Evolutionary conservation across 2,888 invertebrate genomes (phyloP).

Genomic region (Drosophila melanosoma): DNA sequence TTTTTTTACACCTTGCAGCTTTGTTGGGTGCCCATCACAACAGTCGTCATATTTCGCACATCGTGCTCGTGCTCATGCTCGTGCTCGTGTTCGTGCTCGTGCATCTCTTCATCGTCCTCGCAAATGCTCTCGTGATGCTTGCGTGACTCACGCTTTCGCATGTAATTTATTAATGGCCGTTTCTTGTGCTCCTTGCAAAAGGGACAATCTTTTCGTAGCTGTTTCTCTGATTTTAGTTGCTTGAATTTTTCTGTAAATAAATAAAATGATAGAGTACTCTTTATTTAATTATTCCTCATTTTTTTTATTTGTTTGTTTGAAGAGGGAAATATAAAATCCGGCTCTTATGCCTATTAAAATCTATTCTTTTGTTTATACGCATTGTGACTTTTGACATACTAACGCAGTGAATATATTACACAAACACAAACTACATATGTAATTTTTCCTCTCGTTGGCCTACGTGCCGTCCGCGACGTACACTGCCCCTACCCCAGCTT

Average conservation of each 20-base stretch:
- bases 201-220: conserved; percentile 85
- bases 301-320: not conserved
- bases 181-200: conserved; percentile 86
- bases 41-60: conserved; percentile 50
- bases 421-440: not conserved
- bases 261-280: conserved; percentile 1
- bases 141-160: conserved; percentile 85
- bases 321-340: not conserved
- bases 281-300: not conserved
- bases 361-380: conserved; percentile 5
- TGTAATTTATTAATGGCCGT: conserved; percentile 85
- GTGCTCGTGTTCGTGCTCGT: conserved; percentile 83
- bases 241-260: conserved; percentile 80
- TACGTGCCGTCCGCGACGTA: conserved; percentile 51
- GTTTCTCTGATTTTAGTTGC: conserved; percentile 82
- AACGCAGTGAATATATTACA: not conserved
- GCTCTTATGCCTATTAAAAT: not conserved
- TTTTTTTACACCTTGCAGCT: conserved; percentile 68
- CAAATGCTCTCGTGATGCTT: conserved; percentile 86
- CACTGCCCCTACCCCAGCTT: conserved; percentile 40
- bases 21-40: conserved; percentile 64
- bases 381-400: conserved; percentile 25
- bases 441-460: conserved; percentile 34
- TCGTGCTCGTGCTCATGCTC: conserved; percentile 79
- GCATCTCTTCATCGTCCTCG: conserved; percentile 85